Percentiles rank a stretch among this genome's conserved stretches.
phyloP scores from a whole-genome alignment of 2,113 vertebrate species.

The Corythoichthys haematopterus region DNA sequence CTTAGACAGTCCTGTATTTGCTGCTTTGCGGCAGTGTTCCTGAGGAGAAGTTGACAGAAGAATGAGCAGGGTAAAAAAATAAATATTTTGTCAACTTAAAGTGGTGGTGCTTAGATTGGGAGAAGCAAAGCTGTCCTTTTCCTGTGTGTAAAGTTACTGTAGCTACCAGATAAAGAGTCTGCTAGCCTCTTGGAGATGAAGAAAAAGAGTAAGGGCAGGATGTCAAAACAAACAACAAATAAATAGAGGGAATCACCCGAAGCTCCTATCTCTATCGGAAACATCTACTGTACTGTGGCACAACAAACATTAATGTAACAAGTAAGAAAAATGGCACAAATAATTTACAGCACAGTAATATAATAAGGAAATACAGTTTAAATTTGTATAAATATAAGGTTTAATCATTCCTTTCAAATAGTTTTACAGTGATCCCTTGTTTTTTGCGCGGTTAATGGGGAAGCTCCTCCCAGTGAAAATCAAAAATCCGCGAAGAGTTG shows the following conservation, averaged over 20 bases:
- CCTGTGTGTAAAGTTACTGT: slow-evolving; percentile 72
- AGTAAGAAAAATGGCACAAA: slow-evolving; percentile 48
- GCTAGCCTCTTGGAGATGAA: slow-evolving; percentile 41
- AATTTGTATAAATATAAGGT: not conserved
- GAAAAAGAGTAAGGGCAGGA: slow-evolving; percentile 50
- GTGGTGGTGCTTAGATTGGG: slow-evolving; percentile 73
- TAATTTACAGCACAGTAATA: not conserved
- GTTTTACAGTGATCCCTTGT: slow-evolving; percentile 7
- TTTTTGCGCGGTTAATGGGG: too few species aligned
- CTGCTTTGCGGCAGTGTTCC: not conserved
- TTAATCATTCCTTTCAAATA: slow-evolving; percentile 7
- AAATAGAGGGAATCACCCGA: slow-evolving; percentile 35
- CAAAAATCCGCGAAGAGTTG: too few species aligned
- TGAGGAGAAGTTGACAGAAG: slow-evolving; percentile 29
- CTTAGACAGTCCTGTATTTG: too few species aligned
- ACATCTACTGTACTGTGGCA: slow-evolving; percentile 67
- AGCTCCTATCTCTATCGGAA: slow-evolving; percentile 65
- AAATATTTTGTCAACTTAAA: slow-evolving; percentile 78
- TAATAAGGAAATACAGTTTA: slow-evolving; percentile 10
- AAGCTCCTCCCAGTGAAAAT: too few species aligned
- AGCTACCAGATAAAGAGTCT: slow-evolving; percentile 72
- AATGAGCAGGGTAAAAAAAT: slow-evolving; percentile 60
- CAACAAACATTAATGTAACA: slow-evolving; percentile 70
- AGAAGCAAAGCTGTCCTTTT: slow-evolving; percentile 60
- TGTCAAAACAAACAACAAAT: slow-evolving; percentile 65